A percentile compares a stretch with the other conserved stretches of the same genome.
These are phyloP conservation scores for Chalcosyrphus nemorum DNA, from an alignment of 2,888 invertebrate genomes.

Conservation along the genomic window DNA sequence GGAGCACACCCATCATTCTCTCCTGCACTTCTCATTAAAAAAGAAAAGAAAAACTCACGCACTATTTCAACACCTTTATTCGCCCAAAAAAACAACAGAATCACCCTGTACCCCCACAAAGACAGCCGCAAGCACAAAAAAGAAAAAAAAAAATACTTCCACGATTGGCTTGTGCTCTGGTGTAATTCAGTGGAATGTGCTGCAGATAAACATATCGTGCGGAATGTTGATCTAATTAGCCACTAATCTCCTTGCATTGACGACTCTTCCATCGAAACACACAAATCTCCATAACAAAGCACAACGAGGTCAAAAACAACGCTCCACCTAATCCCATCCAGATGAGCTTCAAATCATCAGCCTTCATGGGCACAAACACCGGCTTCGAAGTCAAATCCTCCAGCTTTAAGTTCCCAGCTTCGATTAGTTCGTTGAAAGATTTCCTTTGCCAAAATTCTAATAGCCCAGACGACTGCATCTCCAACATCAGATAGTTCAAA, in stretches of 20 bases:
- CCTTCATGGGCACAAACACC: slow-evolving; percentile 75
- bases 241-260: neutral
- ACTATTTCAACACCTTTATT: no score
- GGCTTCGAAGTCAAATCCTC: slow-evolving; percentile 74
- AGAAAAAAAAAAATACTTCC: neutral
- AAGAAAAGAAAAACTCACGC: no score
- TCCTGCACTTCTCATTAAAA: no score
- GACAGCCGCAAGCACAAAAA: neutral
- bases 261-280: slow-evolving; percentile 1
- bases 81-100: no score
- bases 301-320: slow-evolving; percentile 63
- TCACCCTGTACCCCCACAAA: neutral
- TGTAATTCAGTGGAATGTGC: slow-evolving; percentile 22
- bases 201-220: neutral
- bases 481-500: slow-evolving; percentile 75
- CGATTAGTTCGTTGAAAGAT: slow-evolving; percentile 76
- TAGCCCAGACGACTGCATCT: slow-evolving; percentile 75
- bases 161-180: slow-evolving; percentile 9
- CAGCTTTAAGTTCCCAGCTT: slow-evolving; percentile 74
- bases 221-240: slow-evolving; percentile 25
- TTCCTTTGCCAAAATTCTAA: slow-evolving; percentile 73
- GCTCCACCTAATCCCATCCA: slow-evolving; percentile 75
- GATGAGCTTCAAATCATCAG: slow-evolving; percentile 76
- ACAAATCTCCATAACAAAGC: slow-evolving; percentile 67
- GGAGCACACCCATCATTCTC: no score